A percentile compares a stretch with the other conserved stretches of the same genome.
Conservation (phyloP, 2,888 invertebrate genomes). For the Drosophila helvetica region DNA sequence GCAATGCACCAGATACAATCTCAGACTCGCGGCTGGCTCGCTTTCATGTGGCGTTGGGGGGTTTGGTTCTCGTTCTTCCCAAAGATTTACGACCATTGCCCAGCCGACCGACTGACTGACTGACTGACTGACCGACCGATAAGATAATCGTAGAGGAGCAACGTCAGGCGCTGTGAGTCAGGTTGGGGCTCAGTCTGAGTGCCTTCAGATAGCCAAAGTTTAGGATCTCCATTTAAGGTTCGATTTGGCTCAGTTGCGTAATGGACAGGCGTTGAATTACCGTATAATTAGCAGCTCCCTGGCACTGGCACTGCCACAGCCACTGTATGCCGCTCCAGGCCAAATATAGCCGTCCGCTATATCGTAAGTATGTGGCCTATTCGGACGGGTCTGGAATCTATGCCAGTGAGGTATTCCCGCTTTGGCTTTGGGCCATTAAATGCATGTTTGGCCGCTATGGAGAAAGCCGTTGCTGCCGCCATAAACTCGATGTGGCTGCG, state of each 20-base stretch:
- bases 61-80: constrained; percentile 4
- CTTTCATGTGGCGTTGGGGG: constrained; percentile 23
- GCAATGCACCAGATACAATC: constrained; percentile 32
- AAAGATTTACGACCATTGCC: constrained; percentile 37
- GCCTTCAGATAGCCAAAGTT: constrained; percentile 15
- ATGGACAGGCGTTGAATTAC: constrained; percentile 22
- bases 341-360: constrained; percentile 28
- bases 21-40: constrained; percentile 18
- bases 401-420: constrained; percentile 24
- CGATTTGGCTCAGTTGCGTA: constrained; percentile 11
- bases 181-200: constrained; percentile 8
- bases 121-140: constrained; percentile 20
- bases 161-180: constrained; percentile 15
- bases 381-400: constrained; percentile 22
- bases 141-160: constrained; percentile 21
- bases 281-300: constrained; percentile 14
- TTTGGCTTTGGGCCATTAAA: constrained; percentile 2
- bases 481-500: constrained; percentile 29
- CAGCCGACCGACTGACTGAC: neutral
- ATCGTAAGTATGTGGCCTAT: constrained; percentile 1
- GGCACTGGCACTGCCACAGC: constrained; percentile 6
- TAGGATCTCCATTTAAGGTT: constrained; percentile 22
- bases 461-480: constrained; percentile 36
- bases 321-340: constrained; percentile 13
- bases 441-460: constrained; percentile 22